These are phyloP conservation scores for Eilema griseolum DNA, from an alignment of 2,888 invertebrate genomes.

Conservation along the genomic window DNA sequence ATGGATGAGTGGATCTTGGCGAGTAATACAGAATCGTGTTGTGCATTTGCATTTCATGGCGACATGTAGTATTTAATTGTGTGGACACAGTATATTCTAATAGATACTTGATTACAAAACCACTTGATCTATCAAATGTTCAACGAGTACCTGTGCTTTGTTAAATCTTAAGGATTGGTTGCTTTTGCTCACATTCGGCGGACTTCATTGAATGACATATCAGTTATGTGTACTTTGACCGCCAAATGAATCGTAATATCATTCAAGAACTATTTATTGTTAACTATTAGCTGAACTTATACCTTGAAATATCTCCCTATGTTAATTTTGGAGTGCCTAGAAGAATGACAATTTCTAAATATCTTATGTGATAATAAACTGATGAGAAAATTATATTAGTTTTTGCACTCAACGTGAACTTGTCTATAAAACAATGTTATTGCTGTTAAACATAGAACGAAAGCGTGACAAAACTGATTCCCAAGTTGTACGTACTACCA, in stretches of 20 bases:
- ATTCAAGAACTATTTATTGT: no score
- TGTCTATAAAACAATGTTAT: neutral
- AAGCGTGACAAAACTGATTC: neutral
- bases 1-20: neutral
- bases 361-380: neutral
- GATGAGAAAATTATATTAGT: neutral
- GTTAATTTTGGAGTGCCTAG: neutral
- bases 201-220: no score
- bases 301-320: neutral
- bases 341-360: neutral
- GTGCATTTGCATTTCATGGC: neutral
- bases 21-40: neutral
- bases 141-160: no score
- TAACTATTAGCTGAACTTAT: no score
- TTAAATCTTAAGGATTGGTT: no score
- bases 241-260: no score
- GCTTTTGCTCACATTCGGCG: no score
- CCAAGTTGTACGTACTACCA: constrained; percentile 14
- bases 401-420: neutral
- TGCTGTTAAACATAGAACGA: neutral
- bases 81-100: neutral
- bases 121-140: no score
- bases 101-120: neutral
- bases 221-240: no score
- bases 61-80: no score